Evolutionary conservation across 1,140 invertebrate species (phyloP).

Genomic region (Periplaneta americana): DNA sequence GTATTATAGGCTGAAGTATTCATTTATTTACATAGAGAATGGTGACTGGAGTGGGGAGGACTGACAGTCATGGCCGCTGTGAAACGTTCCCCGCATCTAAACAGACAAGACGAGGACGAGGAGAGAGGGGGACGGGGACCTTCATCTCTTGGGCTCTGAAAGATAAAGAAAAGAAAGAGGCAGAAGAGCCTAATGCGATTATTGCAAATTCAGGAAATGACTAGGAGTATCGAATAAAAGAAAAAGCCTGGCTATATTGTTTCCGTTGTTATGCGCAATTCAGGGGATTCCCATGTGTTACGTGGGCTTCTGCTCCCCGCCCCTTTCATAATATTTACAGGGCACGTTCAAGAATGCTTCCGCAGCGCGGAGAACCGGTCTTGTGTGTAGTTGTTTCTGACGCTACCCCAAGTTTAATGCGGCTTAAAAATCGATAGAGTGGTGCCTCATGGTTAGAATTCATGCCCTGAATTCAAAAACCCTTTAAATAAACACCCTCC

Average conservation of each 20-base stretch:
- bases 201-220: not conserved
- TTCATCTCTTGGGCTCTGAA: no score
- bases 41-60: not conserved
- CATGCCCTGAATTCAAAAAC: not conserved
- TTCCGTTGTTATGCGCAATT: not conserved
- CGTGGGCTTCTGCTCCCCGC: not conserved
- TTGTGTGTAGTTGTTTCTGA: not conserved
- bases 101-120: not conserved
- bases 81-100: not conserved
- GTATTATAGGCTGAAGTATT: not conserved
- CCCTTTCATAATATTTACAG: not conserved
- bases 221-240: not conserved
- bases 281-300: not conserved
- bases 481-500: not conserved
- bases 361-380: not conserved
- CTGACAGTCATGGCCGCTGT: not conserved
- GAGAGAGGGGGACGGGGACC: not conserved
- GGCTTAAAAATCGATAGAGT: not conserved
- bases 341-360: not conserved
- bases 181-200: not conserved
- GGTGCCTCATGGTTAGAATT: not conserved
- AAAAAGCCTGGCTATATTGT: not conserved
- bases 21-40: not conserved
- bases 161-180: not conserved
- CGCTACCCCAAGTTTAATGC: not conserved